A percentile compares a stretch with the other conserved stretches of the same genome.
Conservation (phyloP, 2,113 vertebrate genomes). For the Fulmarus glacialis region DNA sequence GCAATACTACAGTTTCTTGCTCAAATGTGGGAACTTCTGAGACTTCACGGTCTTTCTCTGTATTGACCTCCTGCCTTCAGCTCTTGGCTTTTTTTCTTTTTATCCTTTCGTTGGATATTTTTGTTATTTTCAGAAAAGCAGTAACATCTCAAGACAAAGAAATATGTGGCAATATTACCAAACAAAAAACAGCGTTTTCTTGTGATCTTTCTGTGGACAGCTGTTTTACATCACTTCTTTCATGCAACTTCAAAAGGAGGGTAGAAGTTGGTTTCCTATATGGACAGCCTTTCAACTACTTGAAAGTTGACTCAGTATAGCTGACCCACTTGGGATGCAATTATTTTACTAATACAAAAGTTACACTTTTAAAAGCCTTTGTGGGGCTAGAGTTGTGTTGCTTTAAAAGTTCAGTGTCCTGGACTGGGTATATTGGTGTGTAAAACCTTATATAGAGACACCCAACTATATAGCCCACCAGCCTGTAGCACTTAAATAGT, state of each 20-base stretch:
- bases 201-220: background rate
- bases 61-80: background rate
- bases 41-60: background rate
- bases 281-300: background rate
- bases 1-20: background rate
- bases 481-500: background rate
- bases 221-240: conserved; percentile 18
- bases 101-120: background rate
- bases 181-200: background rate
- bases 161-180: background rate
- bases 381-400: background rate
- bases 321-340: background rate
- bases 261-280: background rate
- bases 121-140: background rate
- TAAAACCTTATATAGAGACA: background rate
- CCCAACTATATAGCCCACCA: background rate
- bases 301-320: background rate
- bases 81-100: background rate
- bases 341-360: background rate
- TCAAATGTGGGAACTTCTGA: background rate
- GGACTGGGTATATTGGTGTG: background rate
- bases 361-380: background rate
- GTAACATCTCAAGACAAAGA: background rate
- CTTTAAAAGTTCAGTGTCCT: background rate
- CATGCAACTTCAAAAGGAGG: background rate